phyloP scores from a whole-genome alignment of 2,888 invertebrate genomes.

The Spodoptera littoralis region DNA sequence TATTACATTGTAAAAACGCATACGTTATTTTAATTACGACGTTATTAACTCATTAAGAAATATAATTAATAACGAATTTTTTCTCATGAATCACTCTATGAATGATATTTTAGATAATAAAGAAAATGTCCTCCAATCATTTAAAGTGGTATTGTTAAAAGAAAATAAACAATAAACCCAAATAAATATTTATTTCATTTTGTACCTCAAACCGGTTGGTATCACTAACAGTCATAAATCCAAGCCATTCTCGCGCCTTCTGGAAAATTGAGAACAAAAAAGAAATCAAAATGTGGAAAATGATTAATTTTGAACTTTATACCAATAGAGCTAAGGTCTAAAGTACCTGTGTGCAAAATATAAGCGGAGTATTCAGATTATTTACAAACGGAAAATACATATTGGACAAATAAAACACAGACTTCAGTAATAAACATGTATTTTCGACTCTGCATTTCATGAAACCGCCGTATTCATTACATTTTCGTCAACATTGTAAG shows the following conservation, averaged over 20 bases:
- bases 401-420: conserved; percentile 61
- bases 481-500: conserved; percentile 8
- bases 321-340: neutral
- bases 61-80: no score
- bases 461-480: conserved; percentile 36
- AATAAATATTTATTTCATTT: conserved; percentile 37
- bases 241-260: conserved; percentile 50
- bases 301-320: conserved; percentile 13
- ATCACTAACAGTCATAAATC: conserved; percentile 46
- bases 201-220: conserved; percentile 32
- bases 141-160: conserved; percentile 29
- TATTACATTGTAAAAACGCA: no score
- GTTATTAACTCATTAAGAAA: no score
- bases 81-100: no score
- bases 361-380: neutral
- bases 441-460: conserved; percentile 60
- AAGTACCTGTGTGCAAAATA: conserved; percentile 50
- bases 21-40: no score
- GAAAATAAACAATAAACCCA: conserved; percentile 44
- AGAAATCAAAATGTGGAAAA: conserved; percentile 2
- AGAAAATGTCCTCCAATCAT: no score
- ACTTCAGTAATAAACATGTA: conserved; percentile 72
- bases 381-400: neutral
- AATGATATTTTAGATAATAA: no score
- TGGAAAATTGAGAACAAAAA: conserved; percentile 44